Percentiles rank a stretch among this genome's conserved stretches.
Conservation (phyloP, 2,888 invertebrate species). For the Zhuqinia jingwanae region DNA sequence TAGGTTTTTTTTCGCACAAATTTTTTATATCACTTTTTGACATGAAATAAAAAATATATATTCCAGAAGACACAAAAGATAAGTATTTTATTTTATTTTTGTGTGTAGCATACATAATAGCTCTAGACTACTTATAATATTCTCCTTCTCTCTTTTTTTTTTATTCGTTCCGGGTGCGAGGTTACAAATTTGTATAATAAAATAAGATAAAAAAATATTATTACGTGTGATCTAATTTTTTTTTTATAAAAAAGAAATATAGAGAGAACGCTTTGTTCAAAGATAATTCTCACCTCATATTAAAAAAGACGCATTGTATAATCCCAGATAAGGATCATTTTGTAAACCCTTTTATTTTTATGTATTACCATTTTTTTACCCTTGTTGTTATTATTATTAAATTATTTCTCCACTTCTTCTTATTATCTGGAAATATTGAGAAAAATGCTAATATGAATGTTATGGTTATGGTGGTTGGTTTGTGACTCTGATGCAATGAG, state of each 20-base stretch:
- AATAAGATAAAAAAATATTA: constrained; percentile 12
- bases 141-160: background rate
- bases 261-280: background rate
- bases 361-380: constrained; percentile 10
- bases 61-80: too few species aligned
- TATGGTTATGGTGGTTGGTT: too few species aligned
- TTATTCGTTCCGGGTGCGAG: constrained; percentile 2
- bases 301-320: too few species aligned
- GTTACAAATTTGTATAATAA: constrained; percentile 38
- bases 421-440: too few species aligned
- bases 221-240: constrained; percentile 4
- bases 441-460: too few species aligned
- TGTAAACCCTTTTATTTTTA: background rate
- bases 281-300: constrained; percentile 34
- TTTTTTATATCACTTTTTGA: too few species aligned
- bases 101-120: background rate
- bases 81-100: background rate
- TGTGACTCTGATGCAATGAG: too few species aligned
- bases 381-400: too few species aligned
- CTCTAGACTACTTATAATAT: too few species aligned
- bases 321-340: constrained; percentile 23
- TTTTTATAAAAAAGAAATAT: background rate
- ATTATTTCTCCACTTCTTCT: background rate
- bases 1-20: background rate
- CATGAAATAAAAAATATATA: too few species aligned